Conservation (phyloP, 2,797 vertebrate species). For the Hylomyscus alleni region DNA sequence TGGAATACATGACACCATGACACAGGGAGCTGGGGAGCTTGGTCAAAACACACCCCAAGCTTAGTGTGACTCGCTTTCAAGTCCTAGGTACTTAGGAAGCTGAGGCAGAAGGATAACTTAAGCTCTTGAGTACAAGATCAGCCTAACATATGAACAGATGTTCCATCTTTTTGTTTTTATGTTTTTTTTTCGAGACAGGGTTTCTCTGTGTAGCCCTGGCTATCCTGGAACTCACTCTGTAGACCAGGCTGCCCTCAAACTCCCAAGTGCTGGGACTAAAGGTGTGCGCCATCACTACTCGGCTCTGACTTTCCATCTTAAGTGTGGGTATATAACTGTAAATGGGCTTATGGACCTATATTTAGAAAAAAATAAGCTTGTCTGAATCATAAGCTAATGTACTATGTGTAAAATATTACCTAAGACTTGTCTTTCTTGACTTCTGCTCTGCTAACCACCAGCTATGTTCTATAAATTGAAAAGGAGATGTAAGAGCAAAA, state of each 20-base stretch:
- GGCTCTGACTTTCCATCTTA: background rate
- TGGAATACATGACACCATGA: background rate
- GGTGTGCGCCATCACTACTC: too few relatives aligned
- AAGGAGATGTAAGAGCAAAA: background rate
- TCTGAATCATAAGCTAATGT: background rate
- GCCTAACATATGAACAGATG: background rate
- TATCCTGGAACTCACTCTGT: too few relatives aligned
- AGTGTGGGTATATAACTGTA: background rate
- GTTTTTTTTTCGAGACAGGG: too few relatives aligned
- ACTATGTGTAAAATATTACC: background rate
- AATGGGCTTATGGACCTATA: background rate
- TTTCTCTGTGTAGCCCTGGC: too few relatives aligned
- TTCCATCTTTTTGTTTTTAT: too few relatives aligned
- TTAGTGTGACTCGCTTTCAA: background rate
- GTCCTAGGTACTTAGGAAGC: background rate
- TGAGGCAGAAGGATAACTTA: background rate
- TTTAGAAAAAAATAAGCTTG: background rate
- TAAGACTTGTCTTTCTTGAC: background rate
- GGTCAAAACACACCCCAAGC: background rate
- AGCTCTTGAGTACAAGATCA: background rate
- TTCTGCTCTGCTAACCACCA: background rate
- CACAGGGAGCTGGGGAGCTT: fast-evolving
- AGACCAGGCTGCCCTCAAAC: too few relatives aligned
- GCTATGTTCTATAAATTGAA: background rate
- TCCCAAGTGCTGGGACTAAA: too few relatives aligned